phyloP scores from a whole-genome alignment of 2,888 invertebrate genomes.

The Himalopsyche kuldschensis region DNA sequence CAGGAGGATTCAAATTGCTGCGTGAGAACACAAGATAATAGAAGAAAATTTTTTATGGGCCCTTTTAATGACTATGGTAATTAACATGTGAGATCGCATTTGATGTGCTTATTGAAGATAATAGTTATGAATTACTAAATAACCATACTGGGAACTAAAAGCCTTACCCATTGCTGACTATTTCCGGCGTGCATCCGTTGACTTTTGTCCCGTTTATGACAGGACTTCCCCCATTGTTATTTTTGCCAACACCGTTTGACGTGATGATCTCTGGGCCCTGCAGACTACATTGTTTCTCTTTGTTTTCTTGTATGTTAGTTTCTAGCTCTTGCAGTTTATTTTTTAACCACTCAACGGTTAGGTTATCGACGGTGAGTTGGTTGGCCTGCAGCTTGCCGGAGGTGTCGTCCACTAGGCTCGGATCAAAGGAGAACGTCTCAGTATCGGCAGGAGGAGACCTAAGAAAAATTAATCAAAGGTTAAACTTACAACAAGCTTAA shows the following conservation, averaged over 20 bases:
- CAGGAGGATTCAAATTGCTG: no score
- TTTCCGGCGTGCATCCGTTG: conserved; percentile 33
- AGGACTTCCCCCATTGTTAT: conserved; percentile 41
- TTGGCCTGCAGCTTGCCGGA: conserved; percentile 85
- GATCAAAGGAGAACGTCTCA: conserved; percentile 82
- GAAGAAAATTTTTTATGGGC: no score
- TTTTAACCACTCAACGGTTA: conserved; percentile 87
- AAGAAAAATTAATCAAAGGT: conserved; percentile 30
- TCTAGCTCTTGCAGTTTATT: conserved; percentile 79
- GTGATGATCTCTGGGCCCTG: conserved; percentile 59
- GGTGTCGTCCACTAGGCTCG: conserved; percentile 84
- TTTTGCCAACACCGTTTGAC: conserved; percentile 56
- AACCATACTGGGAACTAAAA: not conserved
- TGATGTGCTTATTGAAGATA: no score
- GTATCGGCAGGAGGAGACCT: conserved; percentile 78
- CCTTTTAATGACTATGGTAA: no score
- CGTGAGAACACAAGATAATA: no score
- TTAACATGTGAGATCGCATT: no score
- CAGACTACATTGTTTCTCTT: conserved; percentile 68
- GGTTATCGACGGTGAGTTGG: conserved; percentile 87
- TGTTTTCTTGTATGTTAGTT: conserved; percentile 74
- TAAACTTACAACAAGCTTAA: no score
- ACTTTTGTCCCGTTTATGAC: conserved; percentile 33
- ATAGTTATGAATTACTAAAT: no score
- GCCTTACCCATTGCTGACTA: conserved; percentile 46